phyloP scores from a whole-genome alignment of 2,888 invertebrate species.

The Drosophila anceps region DNA sequence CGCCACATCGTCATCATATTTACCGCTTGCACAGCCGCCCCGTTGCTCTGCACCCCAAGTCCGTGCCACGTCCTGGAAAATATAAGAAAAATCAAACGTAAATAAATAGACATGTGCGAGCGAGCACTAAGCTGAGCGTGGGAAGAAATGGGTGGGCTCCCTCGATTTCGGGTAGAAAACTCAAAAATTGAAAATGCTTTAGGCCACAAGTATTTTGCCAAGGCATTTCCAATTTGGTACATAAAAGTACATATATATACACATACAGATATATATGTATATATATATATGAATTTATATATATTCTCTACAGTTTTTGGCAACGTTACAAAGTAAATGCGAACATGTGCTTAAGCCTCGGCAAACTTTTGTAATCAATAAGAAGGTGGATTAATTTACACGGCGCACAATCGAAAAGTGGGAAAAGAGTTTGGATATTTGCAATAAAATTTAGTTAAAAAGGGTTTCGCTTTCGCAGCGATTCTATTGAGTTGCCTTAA shows the following conservation, averaged over 20 bases:
- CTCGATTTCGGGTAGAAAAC: neutral
- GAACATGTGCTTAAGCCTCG: slow-evolving; percentile 7
- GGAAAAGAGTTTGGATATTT: neutral
- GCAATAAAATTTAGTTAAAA: neutral
- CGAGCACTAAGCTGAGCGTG: neutral
- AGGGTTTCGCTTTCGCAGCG: neutral
- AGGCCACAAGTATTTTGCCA: slow-evolving; percentile 23
- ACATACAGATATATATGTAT: neutral
- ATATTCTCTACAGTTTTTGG: neutral
- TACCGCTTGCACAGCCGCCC: neutral
- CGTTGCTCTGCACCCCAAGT: too few relatives aligned
- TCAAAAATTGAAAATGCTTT: slow-evolving; percentile 54
- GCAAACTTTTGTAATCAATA: slow-evolving; percentile 27
- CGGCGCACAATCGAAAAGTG: neutral
- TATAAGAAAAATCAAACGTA: slow-evolving; percentile 39
- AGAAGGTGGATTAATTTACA: slow-evolving; percentile 17
- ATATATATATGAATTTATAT: neutral
- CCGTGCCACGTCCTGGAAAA: slow-evolving; percentile 1
- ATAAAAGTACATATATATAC: neutral
- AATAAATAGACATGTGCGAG: slow-evolving; percentile 56
- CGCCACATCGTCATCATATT: slow-evolving; percentile 33
- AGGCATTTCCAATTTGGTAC: slow-evolving; percentile 13
- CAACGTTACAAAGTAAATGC: neutral
- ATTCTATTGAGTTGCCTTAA: neutral
- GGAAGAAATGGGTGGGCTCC: neutral